Base-by-base conservation (phyloP, 2,888 invertebrate species). In the Meandrusa payeni region DNA sequence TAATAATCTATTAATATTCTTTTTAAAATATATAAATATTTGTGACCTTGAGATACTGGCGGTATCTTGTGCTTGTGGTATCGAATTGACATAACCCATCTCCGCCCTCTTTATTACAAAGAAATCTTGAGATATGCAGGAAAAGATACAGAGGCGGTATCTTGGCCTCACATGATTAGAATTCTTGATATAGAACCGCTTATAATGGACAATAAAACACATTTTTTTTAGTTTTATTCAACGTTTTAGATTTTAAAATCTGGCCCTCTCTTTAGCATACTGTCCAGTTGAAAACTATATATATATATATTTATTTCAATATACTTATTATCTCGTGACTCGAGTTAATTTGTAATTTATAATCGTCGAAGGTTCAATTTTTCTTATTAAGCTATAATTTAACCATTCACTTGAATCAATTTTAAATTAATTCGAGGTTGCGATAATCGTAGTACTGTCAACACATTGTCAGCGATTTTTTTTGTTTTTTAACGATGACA, bases 51-150 rank as follows among this genome's bases (percentile, higher is more conserved):
- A 2, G 15, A 15, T 15, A 15, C 2, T 3, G 15, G 2, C 27
- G 3, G 27, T 6, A 6, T 12, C 6, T 27, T 19, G 2, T 11
- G 3, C 6, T 27, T 19, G 2, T 11, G 3, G 9, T 20, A 32
- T 32, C 32, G 19, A 19, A 10, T 11, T 19, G 32, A 20, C 32
- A 9, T 32, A 20, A 32, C 19, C 32, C 17, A 32, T 32, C 32
- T 19, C 19, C 20, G 11, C 32, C 32, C 32, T 32, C 32, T 32
- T 36, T 36, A 32, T 32, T 32, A 19, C 20, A 24, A 23, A 26
- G 34, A 9, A n/a, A n/a, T n/a, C 6, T 11, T 15, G 15, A 36
- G 34, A 36, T 32, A 32, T 17, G 15, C 24, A 11, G 24, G 9
- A 24, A 36, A 17, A 36, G 24, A 36, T 36, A 36, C 9, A 36